These are phyloP conservation scores for Yasuhikotakia modesta DNA, from an alignment of 2,797 vertebrate species.

Conservation along the genomic window DNA sequence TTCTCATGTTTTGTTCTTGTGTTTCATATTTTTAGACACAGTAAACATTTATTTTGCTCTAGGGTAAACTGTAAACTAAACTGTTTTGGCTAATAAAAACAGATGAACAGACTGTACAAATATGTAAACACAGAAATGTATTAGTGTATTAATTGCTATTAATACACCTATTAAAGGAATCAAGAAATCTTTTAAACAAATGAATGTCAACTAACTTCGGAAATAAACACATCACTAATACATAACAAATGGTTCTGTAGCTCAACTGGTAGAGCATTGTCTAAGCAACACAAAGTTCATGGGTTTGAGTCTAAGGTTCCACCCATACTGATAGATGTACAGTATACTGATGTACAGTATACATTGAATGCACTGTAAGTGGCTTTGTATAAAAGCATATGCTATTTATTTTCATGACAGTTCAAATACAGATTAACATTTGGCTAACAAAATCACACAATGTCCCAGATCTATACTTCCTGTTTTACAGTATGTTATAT, in stretches of 20 bases:
- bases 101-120: slow-evolving; percentile 10
- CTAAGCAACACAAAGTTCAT: too few relatives aligned
- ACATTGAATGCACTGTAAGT: too few relatives aligned
- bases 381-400: too few relatives aligned
- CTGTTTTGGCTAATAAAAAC: background rate
- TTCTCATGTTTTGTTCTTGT: background rate
- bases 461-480: background rate
- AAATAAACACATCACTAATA: background rate
- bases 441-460: background rate
- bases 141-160: too few relatives aligned
- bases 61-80: background rate
- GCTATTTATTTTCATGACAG: background rate
- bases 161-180: too few relatives aligned
- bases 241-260: too few relatives aligned
- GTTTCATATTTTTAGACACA: background rate
- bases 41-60: background rate
- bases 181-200: too few relatives aligned
- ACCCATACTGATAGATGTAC: too few relatives aligned
- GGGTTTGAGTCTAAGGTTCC: too few relatives aligned
- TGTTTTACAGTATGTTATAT: background rate
- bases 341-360: too few relatives aligned
- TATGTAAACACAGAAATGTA: background rate
- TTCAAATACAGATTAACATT: slow-evolving; percentile 12
- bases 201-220: background rate
- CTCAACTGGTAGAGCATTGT: too few relatives aligned